Percentiles rank a stretch among this genome's conserved stretches.
Conservation (phyloP, 2,888 invertebrate genomes). For the Smittia sp. region DNA sequence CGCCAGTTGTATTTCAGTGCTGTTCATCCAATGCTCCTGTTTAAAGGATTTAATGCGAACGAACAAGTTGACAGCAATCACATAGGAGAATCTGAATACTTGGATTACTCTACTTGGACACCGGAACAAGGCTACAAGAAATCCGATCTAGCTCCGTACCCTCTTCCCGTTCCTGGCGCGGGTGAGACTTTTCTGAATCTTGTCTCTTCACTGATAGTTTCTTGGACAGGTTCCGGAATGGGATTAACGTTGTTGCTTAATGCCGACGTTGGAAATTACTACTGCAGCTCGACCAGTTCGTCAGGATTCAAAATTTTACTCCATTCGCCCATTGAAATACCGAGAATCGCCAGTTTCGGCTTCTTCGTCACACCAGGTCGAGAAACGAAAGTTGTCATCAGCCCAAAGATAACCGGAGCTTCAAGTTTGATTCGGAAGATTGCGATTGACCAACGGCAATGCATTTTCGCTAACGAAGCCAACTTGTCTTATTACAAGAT, state of each 20-base stretch:
- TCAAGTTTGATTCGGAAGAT: conserved; percentile 59
- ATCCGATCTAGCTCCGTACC: conserved; percentile 59
- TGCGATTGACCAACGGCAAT: conserved; percentile 62
- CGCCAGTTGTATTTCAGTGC: too few relatives aligned
- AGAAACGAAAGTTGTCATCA: conserved; percentile 67
- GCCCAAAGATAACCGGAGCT: conserved; percentile 66
- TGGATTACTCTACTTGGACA: conserved; percentile 61
- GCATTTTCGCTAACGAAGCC: conserved; percentile 71
- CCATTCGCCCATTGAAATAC: conserved; percentile 78
- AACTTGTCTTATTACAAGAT: conserved; percentile 68
- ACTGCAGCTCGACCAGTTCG: conserved; percentile 72
- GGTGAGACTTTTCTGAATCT: background rate
- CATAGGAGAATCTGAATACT: conserved; percentile 1
- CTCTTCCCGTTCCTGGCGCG: conserved; percentile 50
- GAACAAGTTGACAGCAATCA: conserved; percentile 45
- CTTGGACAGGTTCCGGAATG: conserved; percentile 59
- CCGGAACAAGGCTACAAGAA: conserved; percentile 69
- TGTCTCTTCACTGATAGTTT: background rate
- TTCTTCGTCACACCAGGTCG: conserved; percentile 69
- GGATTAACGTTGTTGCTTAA: conserved; percentile 72
- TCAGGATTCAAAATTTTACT: conserved; percentile 60
- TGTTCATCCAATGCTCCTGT: conserved; percentile 66
- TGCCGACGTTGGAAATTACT: conserved; percentile 70
- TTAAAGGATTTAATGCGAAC: conserved; percentile 65
- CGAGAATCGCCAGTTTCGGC: conserved; percentile 73